Conservation (phyloP, 2,888 invertebrate genomes). For the Chorisops tibialis region DNA sequence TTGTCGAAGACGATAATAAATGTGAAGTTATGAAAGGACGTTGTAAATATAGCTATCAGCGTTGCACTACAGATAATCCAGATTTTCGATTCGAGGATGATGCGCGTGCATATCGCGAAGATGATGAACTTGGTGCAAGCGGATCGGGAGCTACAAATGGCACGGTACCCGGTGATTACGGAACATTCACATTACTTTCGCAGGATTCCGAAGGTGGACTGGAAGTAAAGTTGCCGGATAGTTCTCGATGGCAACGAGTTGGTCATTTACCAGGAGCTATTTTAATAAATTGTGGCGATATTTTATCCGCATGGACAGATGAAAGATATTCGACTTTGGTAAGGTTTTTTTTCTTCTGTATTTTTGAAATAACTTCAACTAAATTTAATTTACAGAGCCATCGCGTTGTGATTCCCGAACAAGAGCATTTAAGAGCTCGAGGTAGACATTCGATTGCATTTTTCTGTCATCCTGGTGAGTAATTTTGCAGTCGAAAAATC, state of each 20-base stretch:
- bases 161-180: constrained; percentile 62
- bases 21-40: constrained; percentile 52
- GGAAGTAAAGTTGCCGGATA: constrained; percentile 59
- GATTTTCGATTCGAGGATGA: constrained; percentile 49
- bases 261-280: constrained; percentile 74
- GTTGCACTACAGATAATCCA: constrained; percentile 46
- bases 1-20: constrained; percentile 60
- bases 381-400: constrained; percentile 57
- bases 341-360: constrained; percentile 40
- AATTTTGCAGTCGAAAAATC: constrained; percentile 15
- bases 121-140: constrained; percentile 35
- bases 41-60: constrained; percentile 52
- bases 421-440: constrained; percentile 59
- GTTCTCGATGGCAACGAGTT: constrained; percentile 69
- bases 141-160: constrained; percentile 38
- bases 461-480: constrained; percentile 69
- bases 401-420: constrained; percentile 69
- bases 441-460: constrained; percentile 74
- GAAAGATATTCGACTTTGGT: constrained; percentile 68
- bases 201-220: constrained; percentile 75
- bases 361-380: constrained; percentile 9
- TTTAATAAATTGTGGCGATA: constrained; percentile 71
- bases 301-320: constrained; percentile 71
- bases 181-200: constrained; percentile 70
- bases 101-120: constrained; percentile 40